Evolutionary conservation across 1,140 invertebrate genomes (phyloP).

Genomic region (Drosophila parvula): DNA sequence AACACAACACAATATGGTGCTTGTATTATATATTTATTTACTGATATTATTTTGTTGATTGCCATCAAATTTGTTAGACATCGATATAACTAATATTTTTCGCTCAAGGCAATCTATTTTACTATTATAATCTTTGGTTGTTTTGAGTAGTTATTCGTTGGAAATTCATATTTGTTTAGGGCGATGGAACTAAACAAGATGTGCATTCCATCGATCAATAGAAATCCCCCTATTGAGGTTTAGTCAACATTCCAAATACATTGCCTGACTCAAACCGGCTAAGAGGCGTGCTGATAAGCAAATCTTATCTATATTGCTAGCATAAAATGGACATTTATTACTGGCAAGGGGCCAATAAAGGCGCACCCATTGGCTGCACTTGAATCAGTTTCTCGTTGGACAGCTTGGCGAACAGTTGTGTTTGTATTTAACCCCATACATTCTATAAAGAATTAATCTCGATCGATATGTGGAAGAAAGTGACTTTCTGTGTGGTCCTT

Average conservation of each 20-base stretch:
- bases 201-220: background rate
- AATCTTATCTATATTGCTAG: slow-evolving; percentile 50
- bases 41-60: slow-evolving; percentile 1
- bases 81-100: background rate
- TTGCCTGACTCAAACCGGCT: slow-evolving; percentile 32
- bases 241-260: slow-evolving; percentile 22
- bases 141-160: background rate
- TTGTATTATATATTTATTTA: background rate
- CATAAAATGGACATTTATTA: slow-evolving; percentile 30
- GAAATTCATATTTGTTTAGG: background rate
- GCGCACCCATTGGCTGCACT: background rate
- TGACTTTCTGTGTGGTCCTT: slow-evolving; percentile 44
- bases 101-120: background rate
- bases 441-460: background rate
- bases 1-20: background rate
- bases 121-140: background rate
- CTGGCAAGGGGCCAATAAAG: background rate
- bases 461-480: slow-evolving; percentile 52
- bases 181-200: background rate
- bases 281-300: slow-evolving; percentile 1
- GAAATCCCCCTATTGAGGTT: slow-evolving; percentile 4
- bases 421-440: background rate
- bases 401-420: background rate
- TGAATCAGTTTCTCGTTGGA: slow-evolving; percentile 18
- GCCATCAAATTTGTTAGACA: background rate